phyloP scores from a whole-genome alignment of 2,888 invertebrate species.

The Pristionchus japonicus region DNA sequence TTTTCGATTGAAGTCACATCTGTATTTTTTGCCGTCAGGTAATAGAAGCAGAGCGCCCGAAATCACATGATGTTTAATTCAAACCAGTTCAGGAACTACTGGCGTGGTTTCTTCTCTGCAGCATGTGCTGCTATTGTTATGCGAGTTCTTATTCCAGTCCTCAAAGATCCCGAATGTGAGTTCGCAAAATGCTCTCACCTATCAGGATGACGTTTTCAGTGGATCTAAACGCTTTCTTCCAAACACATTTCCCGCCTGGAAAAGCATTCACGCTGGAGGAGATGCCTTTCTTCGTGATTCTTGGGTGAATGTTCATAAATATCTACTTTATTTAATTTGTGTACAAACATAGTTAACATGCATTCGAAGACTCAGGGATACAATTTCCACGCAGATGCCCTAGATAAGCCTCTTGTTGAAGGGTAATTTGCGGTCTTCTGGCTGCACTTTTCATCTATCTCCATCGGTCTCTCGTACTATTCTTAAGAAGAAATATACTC shows the following conservation, averaged over 20 bases:
- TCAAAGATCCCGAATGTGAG: constrained; percentile 46
- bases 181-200: neutral
- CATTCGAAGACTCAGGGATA: no score
- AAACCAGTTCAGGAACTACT: constrained; percentile 22
- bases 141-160: constrained; percentile 22
- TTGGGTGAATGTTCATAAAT: neutral
- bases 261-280: constrained; percentile 40
- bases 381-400: neutral
- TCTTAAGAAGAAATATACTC: constrained; percentile 64
- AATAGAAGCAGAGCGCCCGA: no score
- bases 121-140: constrained; percentile 36
- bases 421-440: constrained; percentile 67
- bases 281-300: constrained; percentile 35
- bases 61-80: neutral
- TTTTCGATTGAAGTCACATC: constrained; percentile 48
- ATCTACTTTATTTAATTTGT: neutral
- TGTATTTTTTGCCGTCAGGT: constrained; percentile 44
- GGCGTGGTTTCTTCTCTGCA: constrained; percentile 47
- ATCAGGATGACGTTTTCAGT: neutral
- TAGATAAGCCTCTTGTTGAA: constrained; percentile 48
- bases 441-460: constrained; percentile 69
- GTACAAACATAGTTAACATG: no score
- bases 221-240: constrained; percentile 43
- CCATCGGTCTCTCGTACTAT: constrained; percentile 69
- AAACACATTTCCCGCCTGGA: constrained; percentile 47